A percentile compares a stretch with the other conserved stretches of the same genome.
Evolutionary conservation across 2,888 invertebrate genomes (phyloP).

Genomic region (Willowsia nigromaculata): DNA sequence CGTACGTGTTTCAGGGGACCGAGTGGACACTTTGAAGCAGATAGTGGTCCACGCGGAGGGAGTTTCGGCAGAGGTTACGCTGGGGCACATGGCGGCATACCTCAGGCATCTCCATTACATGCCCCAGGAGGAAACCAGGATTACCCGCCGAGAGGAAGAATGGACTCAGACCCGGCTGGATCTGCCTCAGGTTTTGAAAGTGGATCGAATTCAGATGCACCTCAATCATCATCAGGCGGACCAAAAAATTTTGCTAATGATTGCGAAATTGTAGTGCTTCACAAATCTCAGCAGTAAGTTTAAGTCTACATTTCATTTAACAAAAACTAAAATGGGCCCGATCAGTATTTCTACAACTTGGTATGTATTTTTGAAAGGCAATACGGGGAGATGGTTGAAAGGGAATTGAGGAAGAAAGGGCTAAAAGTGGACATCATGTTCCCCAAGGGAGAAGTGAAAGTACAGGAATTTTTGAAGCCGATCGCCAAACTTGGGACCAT

Average conservation of each 20-base stretch:
- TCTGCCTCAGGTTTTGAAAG: conserved; percentile 27
- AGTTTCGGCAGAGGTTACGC: conserved; percentile 1
- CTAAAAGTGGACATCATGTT: conserved; percentile 76
- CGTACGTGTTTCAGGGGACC: not conserved
- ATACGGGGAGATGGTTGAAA: conserved; percentile 74
- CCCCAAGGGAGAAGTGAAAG: conserved; percentile 69
- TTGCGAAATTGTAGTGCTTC: conserved; percentile 71
- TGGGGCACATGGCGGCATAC: not conserved
- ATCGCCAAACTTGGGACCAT: conserved; percentile 73
- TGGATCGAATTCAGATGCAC: conserved; percentile 17
- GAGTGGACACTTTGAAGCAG: not conserved
- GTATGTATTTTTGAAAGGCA: conserved; percentile 51
- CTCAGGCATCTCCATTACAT: not conserved
- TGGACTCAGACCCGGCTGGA: not conserved
- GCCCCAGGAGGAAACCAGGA: not conserved
- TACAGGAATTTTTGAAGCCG: conserved; percentile 71
- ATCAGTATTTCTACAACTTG: too few species aligned
- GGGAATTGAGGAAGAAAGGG: conserved; percentile 63
- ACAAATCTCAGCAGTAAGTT: conserved; percentile 68
- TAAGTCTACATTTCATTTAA: not conserved
- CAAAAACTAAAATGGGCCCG: too few species aligned
- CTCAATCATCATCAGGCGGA: not conserved
- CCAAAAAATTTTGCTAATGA: conserved; percentile 64
- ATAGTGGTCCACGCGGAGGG: conserved; percentile 11
- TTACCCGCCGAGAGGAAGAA: not conserved